phyloP scores from a whole-genome alignment of 1,140 invertebrate genomes.

The Trinorchestia longiramus region DNA sequence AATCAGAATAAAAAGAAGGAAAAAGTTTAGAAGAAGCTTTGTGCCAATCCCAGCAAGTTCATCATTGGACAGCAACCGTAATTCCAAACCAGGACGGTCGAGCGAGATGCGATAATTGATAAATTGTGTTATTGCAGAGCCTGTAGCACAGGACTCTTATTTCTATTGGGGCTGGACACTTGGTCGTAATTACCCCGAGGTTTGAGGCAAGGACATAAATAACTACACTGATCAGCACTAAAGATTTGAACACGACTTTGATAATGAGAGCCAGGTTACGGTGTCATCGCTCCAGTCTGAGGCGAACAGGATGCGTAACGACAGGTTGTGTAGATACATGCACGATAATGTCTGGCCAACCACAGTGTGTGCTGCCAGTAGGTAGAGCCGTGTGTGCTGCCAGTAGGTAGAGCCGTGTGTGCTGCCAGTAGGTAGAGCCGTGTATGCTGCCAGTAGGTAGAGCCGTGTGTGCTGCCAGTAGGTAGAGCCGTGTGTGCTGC shows the following conservation, averaged over 20 bases:
- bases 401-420: too few relatives aligned
- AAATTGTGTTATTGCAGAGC: background rate
- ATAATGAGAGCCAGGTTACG: background rate
- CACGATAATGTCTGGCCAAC: background rate
- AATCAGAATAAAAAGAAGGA: background rate
- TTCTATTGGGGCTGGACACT: background rate
- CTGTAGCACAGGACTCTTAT: slow-evolving; percentile 22
- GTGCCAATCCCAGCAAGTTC: background rate
- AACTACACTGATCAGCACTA: slow-evolving; percentile 19
- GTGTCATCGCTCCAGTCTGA: background rate
- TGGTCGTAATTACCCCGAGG: background rate
- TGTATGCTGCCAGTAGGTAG: too few relatives aligned
- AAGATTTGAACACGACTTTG: slow-evolving; percentile 17
- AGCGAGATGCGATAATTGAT: slow-evolving; percentile 9
- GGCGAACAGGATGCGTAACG: background rate
- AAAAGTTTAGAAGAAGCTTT: background rate
- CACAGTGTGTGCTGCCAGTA: background rate
- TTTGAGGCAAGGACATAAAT: slow-evolving; percentile 27
- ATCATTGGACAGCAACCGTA: background rate
- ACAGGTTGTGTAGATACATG: background rate
- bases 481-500: too few relatives aligned
- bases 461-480: too few relatives aligned
- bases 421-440: too few relatives aligned
- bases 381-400: too few relatives aligned
- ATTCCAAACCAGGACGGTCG: background rate